Conservation (phyloP, 2,113 vertebrate genomes). For the Rhea americana region DNA sequence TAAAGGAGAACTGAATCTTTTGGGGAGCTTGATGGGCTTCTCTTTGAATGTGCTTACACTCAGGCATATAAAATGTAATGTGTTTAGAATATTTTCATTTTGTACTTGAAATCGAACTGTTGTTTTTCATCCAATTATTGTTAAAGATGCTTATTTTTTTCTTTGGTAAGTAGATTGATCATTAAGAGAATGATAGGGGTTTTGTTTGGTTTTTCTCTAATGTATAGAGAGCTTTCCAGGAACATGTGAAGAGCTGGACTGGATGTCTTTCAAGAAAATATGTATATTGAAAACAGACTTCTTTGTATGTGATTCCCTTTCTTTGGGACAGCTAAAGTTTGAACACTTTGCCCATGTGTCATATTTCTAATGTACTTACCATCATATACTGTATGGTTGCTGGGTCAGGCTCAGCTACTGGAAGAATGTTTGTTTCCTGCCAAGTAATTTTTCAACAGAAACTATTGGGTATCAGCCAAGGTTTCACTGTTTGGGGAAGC, state of each 20-base stretch:
- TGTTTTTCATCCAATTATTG: not conserved
- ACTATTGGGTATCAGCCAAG: conserved; percentile 33
- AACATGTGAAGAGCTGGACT: conserved; percentile 29
- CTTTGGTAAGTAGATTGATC: not conserved
- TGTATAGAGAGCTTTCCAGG: conserved; percentile 24
- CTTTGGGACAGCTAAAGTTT: conserved; percentile 40
- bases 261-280: conserved; percentile 51
- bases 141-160: conserved; percentile 36
- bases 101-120: not conserved
- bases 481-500: conserved; percentile 2
- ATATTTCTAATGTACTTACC: conserved; percentile 68
- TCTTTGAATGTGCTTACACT: not conserved
- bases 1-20: not conserved
- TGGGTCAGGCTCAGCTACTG: conserved; percentile 60
- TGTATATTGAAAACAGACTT: conserved; percentile 58
- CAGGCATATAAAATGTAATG: conserved; percentile 1
- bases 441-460: conserved; percentile 52
- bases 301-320: conserved; percentile 12
- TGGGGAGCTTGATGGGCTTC: not conserved
- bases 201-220: conserved; percentile 30
- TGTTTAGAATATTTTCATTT: conserved; percentile 14
- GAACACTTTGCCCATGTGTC: conserved; percentile 41
- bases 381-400: conserved; percentile 36
- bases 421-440: conserved; percentile 45
- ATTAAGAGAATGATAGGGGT: not conserved